Percentiles rank a stretch among this genome's conserved stretches.
phyloP scores from a whole-genome alignment of 2,797 vertebrate species.

The Stomatorhinus walkeri region DNA sequence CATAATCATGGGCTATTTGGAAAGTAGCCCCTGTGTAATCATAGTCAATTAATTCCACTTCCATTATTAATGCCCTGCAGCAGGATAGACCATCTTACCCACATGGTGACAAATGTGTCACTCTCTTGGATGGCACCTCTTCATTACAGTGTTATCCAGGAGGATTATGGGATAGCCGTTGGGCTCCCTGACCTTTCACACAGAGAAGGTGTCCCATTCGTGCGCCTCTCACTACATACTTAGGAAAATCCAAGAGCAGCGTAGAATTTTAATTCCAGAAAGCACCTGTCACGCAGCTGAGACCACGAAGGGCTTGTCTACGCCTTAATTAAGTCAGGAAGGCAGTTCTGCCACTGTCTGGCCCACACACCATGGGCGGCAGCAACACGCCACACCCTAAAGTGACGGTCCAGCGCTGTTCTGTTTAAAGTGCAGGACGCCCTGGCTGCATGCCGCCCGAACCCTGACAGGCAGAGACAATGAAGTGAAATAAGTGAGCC shows the following conservation, averaged over 20 bases:
- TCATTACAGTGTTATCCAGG: constrained; percentile 12
- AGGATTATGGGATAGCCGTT: constrained; percentile 42
- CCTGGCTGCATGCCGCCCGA: background rate
- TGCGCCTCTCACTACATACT: background rate
- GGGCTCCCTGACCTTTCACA: background rate
- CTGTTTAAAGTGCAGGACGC: constrained; percentile 6
- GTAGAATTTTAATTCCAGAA: constrained; percentile 1
- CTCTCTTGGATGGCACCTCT: background rate
- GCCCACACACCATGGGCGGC: background rate
- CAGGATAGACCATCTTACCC: background rate
- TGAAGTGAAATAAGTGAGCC: background rate
- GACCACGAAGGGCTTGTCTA: background rate
- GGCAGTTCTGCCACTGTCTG: background rate
- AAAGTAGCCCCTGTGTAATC: background rate
- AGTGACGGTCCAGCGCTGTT: background rate
- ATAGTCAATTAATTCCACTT: background rate
- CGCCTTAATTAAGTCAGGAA: constrained; percentile 26
- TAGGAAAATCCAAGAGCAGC: background rate
- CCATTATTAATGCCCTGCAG: background rate
- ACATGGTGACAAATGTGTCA: background rate
- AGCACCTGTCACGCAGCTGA: constrained; percentile 13
- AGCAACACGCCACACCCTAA: background rate
- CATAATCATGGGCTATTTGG: background rate
- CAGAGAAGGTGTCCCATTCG: background rate
- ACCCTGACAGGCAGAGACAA: background rate